Conservation (phyloP, 2,797 vertebrate genomes). For the Ctenosaura bakeri region DNA sequence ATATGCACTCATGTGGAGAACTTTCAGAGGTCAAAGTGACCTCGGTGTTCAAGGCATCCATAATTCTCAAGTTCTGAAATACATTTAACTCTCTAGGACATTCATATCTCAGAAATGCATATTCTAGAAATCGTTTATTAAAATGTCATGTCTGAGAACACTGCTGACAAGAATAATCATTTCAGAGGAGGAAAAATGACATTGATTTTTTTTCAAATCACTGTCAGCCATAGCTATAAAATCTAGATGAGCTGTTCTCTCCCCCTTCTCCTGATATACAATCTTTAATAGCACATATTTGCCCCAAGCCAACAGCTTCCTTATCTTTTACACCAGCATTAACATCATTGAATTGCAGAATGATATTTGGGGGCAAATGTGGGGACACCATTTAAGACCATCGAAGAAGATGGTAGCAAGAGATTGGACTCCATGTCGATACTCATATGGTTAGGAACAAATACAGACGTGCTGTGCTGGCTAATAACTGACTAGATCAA, state of each 20-base stretch:
- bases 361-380: not conserved
- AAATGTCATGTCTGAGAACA: slow-evolving; percentile 6
- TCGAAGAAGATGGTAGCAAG: not conserved
- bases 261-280: not conserved
- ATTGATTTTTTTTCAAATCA: not conserved
- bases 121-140: slow-evolving; percentile 19
- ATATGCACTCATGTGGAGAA: not conserved
- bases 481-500: slow-evolving; percentile 5
- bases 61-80: not conserved
- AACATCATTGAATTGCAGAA: not conserved
- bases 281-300: slow-evolving; percentile 12
- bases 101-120: slow-evolving; percentile 10
- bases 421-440: not conserved
- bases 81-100: slow-evolving; percentile 12
- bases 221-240: slow-evolving; percentile 14
- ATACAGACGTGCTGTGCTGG: not conserved
- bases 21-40: slow-evolving; percentile 7
- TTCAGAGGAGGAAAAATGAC: not conserved
- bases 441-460: not conserved
- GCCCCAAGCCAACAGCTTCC: not conserved
- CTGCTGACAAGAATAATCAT: slow-evolving; percentile 8
- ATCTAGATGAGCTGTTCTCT: not conserved
- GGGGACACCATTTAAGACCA: not conserved
- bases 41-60: not conserved
- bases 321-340: not conserved